These are phyloP conservation scores for Anser cygnoides DNA, from an alignment of 2,113 vertebrate genomes.

Conservation along the genomic window DNA sequence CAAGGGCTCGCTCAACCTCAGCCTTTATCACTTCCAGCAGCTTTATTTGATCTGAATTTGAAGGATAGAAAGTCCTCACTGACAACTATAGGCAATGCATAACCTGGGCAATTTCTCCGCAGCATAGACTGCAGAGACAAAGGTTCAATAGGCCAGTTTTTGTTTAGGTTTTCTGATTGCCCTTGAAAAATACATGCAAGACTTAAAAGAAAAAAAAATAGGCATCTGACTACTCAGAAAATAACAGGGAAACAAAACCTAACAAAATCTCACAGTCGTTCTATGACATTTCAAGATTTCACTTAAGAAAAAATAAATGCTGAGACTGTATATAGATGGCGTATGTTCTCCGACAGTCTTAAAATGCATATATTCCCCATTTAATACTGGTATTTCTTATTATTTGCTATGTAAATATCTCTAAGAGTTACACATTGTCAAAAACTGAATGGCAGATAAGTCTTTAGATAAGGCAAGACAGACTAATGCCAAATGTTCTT, in stretches of 20 bases:
- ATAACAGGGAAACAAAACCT: neutral
- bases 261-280: neutral
- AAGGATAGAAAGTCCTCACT: neutral
- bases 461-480: neutral
- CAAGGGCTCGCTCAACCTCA: neutral
- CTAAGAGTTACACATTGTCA: neutral
- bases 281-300: neutral
- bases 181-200: neutral
- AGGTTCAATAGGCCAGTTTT: neutral
- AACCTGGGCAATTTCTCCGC: neutral
- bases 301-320: neutral
- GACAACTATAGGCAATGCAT: neutral
- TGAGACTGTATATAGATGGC: neutral
- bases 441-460: neutral
- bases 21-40: neutral
- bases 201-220: neutral
- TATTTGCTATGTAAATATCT: neutral
- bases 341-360: neutral
- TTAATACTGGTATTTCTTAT: neutral
- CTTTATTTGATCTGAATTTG: constrained; percentile 35
- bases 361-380: neutral
- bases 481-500: neutral
- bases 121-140: neutral
- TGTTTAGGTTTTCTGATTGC: neutral
- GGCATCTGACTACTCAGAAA: neutral